phyloP scores from a whole-genome alignment of 1,140 invertebrate genomes.

The Orius insidiosus region DNA sequence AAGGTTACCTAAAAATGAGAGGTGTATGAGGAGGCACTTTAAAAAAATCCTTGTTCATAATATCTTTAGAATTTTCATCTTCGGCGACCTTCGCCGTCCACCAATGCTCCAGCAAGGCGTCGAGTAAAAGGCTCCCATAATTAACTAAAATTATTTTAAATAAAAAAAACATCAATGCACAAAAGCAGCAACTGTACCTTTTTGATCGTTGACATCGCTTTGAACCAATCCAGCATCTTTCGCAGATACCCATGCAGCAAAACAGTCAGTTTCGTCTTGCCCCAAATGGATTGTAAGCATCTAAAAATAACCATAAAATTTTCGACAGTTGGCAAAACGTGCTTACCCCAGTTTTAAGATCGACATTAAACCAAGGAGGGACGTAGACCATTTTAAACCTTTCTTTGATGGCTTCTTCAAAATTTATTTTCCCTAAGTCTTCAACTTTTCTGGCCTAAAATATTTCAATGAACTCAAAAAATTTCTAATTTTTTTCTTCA shows the following conservation, averaged over 20 bases:
- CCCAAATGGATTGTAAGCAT: constrained; percentile 94
- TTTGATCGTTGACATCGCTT: constrained; percentile 66
- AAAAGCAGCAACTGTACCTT: constrained; percentile 32
- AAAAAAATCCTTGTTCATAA: constrained; percentile 63
- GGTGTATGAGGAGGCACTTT: constrained; percentile 89
- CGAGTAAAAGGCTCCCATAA: constrained; percentile 83
- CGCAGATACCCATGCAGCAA: constrained; percentile 94
- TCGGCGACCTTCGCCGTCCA: constrained; percentile 48
- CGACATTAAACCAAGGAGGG: constrained; percentile 98
- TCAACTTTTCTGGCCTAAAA: constrained; percentile 68
- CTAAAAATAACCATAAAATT: constrained; percentile 27
- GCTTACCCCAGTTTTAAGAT: constrained; percentile 90
- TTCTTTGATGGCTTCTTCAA: constrained; percentile 88
- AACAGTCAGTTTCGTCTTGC: constrained; percentile 94
- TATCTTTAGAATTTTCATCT: constrained; percentile 26
- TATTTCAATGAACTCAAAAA: constrained; percentile 15
- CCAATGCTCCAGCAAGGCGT: constrained; percentile 93
- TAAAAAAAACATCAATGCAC: not conserved
- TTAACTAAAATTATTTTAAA: constrained; percentile 51
- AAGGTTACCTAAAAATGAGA: constrained; percentile 73
- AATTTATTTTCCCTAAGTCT: constrained; percentile 80
- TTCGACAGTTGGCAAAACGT: constrained; percentile 1
- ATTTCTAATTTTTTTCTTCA: constrained; percentile 12
- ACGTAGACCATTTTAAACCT: constrained; percentile 88
- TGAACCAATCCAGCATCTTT: constrained; percentile 78